Evolutionary conservation across 2,113 vertebrate genomes (phyloP).

Genomic region (Rhodinocichla rosea): DNA sequence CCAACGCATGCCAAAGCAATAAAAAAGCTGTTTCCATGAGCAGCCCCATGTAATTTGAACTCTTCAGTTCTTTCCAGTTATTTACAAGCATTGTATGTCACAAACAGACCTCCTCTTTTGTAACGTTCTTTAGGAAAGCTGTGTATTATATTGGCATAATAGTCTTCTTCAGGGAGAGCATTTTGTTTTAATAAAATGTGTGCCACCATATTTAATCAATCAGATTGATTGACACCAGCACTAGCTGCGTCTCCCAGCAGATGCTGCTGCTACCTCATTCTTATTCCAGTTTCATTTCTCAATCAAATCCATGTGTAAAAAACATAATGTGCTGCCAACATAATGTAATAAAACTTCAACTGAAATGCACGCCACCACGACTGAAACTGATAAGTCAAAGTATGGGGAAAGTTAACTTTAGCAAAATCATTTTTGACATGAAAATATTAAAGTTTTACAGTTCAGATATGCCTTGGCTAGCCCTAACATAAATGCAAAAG

Average conservation of each 20-base stretch:
- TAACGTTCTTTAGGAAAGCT: constrained; percentile 42
- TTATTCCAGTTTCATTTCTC: constrained; percentile 81
- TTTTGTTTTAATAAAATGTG: constrained; percentile 75
- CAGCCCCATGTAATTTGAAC: constrained; percentile 32
- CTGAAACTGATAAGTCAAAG: constrained; percentile 74
- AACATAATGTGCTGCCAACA: constrained; percentile 74
- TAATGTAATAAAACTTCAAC: constrained; percentile 78
- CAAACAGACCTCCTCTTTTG: constrained; percentile 42
- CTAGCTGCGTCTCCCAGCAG: constrained; percentile 69
- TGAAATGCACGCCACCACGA: constrained; percentile 71
- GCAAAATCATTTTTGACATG: constrained; percentile 74
- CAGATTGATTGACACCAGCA: constrained; percentile 77
- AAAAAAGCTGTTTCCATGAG: constrained; percentile 18
- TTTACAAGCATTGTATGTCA: constrained; percentile 21
- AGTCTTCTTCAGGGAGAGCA: constrained; percentile 67
- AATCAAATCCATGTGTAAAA: constrained; percentile 82
- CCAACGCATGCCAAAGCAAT: background rate
- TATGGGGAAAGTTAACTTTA: constrained; percentile 74
- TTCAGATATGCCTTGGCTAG: constrained; percentile 44
- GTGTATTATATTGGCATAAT: constrained; percentile 48
- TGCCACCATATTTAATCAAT: constrained; percentile 81
- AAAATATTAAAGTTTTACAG: constrained; percentile 70
- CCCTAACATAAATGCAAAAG: constrained; percentile 33
- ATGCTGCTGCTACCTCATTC: constrained; percentile 76
- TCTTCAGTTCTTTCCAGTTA: constrained; percentile 13